phyloP scores from a whole-genome alignment of 2,888 invertebrate genomes.

The Drosophila leonis region DNA sequence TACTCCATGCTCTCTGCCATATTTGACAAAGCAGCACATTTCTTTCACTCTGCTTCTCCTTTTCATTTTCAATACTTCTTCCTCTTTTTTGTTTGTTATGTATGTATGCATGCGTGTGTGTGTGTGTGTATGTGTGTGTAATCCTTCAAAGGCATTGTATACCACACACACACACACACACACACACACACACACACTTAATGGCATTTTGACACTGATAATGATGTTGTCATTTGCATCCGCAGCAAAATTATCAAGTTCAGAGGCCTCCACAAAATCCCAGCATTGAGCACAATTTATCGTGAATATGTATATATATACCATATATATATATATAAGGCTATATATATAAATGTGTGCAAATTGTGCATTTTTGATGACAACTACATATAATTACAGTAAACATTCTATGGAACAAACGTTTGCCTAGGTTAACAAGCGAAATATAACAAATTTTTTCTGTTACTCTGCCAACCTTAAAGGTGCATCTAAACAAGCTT shows the following conservation, averaged over 20 bases:
- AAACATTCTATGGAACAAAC: background rate
- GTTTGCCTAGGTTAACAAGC: background rate
- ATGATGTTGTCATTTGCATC: slow-evolving; percentile 74
- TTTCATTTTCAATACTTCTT: slow-evolving; percentile 32
- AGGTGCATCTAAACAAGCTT: background rate
- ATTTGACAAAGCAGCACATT: slow-evolving; percentile 75
- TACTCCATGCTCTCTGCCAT: slow-evolving; percentile 56
- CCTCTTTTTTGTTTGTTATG: slow-evolving; percentile 40
- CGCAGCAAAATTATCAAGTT: slow-evolving; percentile 47
- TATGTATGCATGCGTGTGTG: slow-evolving; percentile 42
- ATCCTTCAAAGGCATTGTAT: slow-evolving; percentile 75
- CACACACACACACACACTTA: slow-evolving; percentile 68
- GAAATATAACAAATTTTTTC: background rate
- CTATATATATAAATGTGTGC: background rate
- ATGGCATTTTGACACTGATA: slow-evolving; percentile 78
- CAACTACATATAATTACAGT: slow-evolving; percentile 5
- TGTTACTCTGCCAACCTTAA: background rate
- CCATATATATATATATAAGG: background rate
- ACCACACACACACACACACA: slow-evolving; percentile 60
- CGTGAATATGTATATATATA: slow-evolving; percentile 1
- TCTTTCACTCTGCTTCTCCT: slow-evolving; percentile 29
- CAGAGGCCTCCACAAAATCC: slow-evolving; percentile 29
- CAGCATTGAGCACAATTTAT: slow-evolving; percentile 23
- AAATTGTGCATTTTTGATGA: slow-evolving; percentile 6
- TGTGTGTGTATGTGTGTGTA: slow-evolving; percentile 50